Evolutionary conservation across 2,113 vertebrate species (phyloP).

Genomic region (Osmerus eperlanus): DNA sequence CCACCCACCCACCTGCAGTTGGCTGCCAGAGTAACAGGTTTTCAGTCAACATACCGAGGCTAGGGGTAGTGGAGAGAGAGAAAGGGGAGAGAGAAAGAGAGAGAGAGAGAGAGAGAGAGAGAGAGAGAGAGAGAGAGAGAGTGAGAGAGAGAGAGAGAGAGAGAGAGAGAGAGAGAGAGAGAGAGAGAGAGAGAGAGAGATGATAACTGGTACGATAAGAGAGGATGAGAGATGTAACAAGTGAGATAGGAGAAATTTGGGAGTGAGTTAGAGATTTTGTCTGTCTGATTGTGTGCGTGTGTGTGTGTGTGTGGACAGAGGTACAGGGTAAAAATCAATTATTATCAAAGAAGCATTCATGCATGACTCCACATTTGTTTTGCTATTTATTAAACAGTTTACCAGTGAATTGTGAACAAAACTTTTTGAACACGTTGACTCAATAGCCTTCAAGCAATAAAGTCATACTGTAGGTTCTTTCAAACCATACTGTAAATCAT

Average conservation of each 20-base stretch:
- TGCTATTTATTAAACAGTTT: constrained; percentile 1
- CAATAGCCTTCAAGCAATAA: background rate
- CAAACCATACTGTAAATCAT: background rate
- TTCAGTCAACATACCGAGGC: constrained; percentile 49
- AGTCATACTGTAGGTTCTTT: background rate
- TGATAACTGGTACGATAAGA: background rate
- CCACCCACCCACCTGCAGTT: constrained; percentile 24
- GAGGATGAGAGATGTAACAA: too few relatives aligned
- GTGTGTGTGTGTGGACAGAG: background rate
- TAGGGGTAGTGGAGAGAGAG: constrained; percentile 28
- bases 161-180: background rate
- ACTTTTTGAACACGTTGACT: constrained; percentile 4
- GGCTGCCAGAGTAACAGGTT: constrained; percentile 31
- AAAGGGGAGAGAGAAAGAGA: background rate
- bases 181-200: background rate
- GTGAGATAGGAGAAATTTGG: too few relatives aligned
- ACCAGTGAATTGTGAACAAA: background rate
- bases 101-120: background rate
- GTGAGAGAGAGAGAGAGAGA: background rate
- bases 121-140: background rate
- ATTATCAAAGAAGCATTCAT: background rate
- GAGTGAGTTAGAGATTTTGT: too few relatives aligned
- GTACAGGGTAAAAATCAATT: background rate
- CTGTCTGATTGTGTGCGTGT: too few relatives aligned
- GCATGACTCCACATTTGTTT: background rate